Base-by-base conservation (phyloP, 2,888 invertebrate species). In the Phengaris alcon region DNA sequence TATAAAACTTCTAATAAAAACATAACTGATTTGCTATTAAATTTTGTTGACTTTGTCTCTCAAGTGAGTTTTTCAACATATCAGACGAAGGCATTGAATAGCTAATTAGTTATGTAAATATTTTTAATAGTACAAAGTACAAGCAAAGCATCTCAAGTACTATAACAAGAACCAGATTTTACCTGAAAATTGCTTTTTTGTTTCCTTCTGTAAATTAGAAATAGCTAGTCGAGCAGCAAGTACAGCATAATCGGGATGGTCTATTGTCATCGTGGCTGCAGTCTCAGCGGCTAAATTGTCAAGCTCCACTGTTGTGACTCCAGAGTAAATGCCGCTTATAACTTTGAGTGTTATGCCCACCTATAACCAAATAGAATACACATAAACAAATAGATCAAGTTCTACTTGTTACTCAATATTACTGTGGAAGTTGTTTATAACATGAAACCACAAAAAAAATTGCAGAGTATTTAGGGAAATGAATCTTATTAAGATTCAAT, bases 221-320 rank as follows among this genome's bases (percentile, higher is more conserved):
- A 99, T 96, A 8, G 98, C 99, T 84, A 99, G 97, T 80, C 99
- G 95, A 4, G 97, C 97, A 75, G 97, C 98, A 74, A 98, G 90
- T 77, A 97, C 93, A 6, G 97, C 99, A 94, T 99, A 99, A 91
- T 99, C 99, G 0, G 99, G 98, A 91, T 99, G 99, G 84, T 97
- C 96, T 4, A 98, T 98, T 0, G 99, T 99, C 97, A 99, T 97
- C 52, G 98, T 98, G 12, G 99, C 99, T n/a, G 99, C 98, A 64
- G 98, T 99, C 91, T 99, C 99, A 0, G 99, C 99, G 69, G 99
- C 99, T 79, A 99, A 93, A 87, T 99, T 99, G 89, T 99, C 99
- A 81, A 99, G 92, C 87, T 99, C 99, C 22, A 98, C 97, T 0
- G 99, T 99, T 8, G 98, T 98, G 2, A 99, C 99, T 13, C 99